Evolutionary conservation across 2,888 invertebrate species (phyloP), one percentile per base, ranked within the genome.

Genomic region (Frankliniella fusca): DNA sequence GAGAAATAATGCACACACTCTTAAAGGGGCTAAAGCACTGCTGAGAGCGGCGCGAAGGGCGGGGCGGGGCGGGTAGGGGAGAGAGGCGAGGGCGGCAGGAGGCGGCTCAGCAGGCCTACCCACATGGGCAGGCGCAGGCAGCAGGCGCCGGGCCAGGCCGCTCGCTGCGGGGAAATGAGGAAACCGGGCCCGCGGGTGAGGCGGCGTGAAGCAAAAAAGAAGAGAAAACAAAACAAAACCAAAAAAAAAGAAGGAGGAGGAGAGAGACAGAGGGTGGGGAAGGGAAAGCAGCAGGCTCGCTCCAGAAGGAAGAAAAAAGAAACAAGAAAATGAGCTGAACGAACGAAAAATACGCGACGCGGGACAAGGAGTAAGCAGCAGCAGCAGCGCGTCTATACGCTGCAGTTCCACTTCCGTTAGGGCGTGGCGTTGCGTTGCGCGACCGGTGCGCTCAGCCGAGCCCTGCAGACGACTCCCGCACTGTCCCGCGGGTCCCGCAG

Each of bases 21-120:
- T 70, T 23, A 70, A 70, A 70, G 70, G 70, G 70, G 70, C 70
- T 70, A 54, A 54, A 54, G 54, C 54, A 54, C 54, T 54, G 54
- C 54, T 20, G n/a, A n/a, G n/a, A n/a, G n/a, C n/a, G n/a, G n/a
- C n/a, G n/a, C n/a, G n/a, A n/a, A n/a, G n/a, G n/a, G n/a, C n/a
- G n/a, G n/a, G n/a, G n/a, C n/a, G n/a, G n/a, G n/a, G n/a, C n/a
- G n/a, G n/a, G n/a, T n/a, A n/a, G n/a, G n/a, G n/a, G n/a, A n/a
- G n/a, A n/a, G n/a, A n/a, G n/a, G n/a, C n/a, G n/a, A n/a, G n/a
- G n/a, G n/a, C n/a, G n/a, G n/a, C n/a, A n/a, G n/a, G n/a, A n/a
- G n/a, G n/a, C n/a, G n/a, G n/a, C n/a, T n/a, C n/a, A n/a, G n/a
- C n/a, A n/a, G n/a, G n/a, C n/a, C n/a, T n/a, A n/a, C n/a, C n/a